These are phyloP conservation scores for Porites lobata DNA, from an alignment of 92 coral and sea anemone species.

Conservation along the genomic window DNA sequence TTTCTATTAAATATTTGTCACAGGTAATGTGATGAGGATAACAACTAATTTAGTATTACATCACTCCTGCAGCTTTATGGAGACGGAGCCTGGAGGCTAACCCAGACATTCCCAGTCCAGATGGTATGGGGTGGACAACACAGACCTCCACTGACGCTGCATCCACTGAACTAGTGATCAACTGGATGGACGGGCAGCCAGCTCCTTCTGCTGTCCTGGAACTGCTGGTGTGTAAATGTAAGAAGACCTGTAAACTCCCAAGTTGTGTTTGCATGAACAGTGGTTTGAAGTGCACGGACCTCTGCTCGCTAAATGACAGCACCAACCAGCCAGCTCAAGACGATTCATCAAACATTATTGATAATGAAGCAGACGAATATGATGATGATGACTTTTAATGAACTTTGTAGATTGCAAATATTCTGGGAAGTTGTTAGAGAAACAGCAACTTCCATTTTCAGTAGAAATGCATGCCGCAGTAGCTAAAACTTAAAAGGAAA, in stretches of 20 bases:
- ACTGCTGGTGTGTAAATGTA: constrained; percentile 27
- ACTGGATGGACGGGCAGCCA: constrained; percentile 51
- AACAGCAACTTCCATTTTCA: no score
- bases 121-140: constrained; percentile 12
- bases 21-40: no score
- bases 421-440: no score
- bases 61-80: constrained; percentile 19
- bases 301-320: neutral
- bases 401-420: no score
- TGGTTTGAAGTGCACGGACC: constrained; percentile 54
- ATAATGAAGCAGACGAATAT: no score
- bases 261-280: constrained; percentile 46
- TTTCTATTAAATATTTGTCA: no score
- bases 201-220: constrained; percentile 44
- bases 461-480: no score
- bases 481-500: no score
- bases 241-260: constrained; percentile 1
- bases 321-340: no score
- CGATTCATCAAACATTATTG: no score
- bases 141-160: constrained; percentile 6
- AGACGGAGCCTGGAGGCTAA: constrained; percentile 19
- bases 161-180: constrained; percentile 23
- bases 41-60: no score
- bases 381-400: no score
- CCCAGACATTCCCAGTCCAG: constrained; percentile 24